phyloP scores from a whole-genome alignment of 2,888 invertebrate species.

The Liposcelis brunnea region DNA sequence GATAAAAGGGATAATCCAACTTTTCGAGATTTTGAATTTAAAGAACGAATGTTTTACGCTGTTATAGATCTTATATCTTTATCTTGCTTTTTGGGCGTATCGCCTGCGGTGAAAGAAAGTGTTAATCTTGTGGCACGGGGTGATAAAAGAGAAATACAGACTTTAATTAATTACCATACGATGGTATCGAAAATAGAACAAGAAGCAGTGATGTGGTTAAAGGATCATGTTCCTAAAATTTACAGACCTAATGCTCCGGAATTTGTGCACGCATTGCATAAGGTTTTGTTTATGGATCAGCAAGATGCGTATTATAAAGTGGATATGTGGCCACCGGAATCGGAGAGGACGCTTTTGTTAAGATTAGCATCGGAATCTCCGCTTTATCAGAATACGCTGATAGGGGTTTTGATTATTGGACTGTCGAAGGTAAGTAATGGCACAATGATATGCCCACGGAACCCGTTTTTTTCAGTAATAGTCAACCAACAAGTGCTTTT shows the following conservation, averaged over 20 bases:
- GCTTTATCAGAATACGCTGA: slow-evolving; percentile 65
- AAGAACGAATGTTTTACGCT: slow-evolving; percentile 69
- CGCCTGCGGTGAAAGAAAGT: slow-evolving; percentile 55
- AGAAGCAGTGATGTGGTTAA: slow-evolving; percentile 23
- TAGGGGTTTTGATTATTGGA: slow-evolving; percentile 69
- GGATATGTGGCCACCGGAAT: slow-evolving; percentile 84
- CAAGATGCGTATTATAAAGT: slow-evolving; percentile 65
- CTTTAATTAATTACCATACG: slow-evolving; percentile 30
- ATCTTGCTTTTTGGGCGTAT: slow-evolving; percentile 67
- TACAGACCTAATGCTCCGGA: slow-evolving; percentile 55
- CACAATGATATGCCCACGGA: background rate
- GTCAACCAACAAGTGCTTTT: no score
- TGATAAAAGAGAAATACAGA: slow-evolving; percentile 32
- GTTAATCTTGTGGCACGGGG: slow-evolving; percentile 33
- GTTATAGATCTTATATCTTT: slow-evolving; percentile 73
- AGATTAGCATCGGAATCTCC: slow-evolving; percentile 78
- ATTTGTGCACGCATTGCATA: slow-evolving; percentile 59
- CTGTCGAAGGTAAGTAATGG: slow-evolving; percentile 37
- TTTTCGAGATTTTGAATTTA: slow-evolving; percentile 43
- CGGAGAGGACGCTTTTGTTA: slow-evolving; percentile 60
- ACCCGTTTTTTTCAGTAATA: no score
- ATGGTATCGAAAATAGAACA: slow-evolving; percentile 20
- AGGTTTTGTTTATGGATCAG: slow-evolving; percentile 54
- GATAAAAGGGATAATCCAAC: slow-evolving; percentile 30
- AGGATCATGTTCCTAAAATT: slow-evolving; percentile 51